A percentile compares a stretch with the other conserved stretches of the same genome.
Conservation (phyloP, 1,140 invertebrate species). For the Polypedilum pembai region DNA sequence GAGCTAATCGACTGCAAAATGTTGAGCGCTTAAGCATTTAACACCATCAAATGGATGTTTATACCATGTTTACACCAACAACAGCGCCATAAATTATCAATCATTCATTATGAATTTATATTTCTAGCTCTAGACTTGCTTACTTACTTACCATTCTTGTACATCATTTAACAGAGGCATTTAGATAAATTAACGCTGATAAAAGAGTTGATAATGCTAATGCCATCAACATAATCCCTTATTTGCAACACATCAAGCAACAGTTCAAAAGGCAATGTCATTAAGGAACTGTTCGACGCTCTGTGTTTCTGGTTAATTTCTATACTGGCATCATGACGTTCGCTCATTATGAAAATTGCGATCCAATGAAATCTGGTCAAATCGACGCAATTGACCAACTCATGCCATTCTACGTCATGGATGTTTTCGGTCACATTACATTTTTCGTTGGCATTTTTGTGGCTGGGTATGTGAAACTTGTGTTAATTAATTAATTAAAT, state of each 20-base stretch:
- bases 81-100: slow-evolving; percentile 11
- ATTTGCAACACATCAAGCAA: slow-evolving; percentile 67
- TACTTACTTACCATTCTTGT: neutral
- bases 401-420: slow-evolving; percentile 77
- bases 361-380: slow-evolving; percentile 56
- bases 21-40: slow-evolving; percentile 12
- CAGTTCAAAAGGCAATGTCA: slow-evolving; percentile 85
- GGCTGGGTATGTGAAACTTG: slow-evolving; percentile 49
- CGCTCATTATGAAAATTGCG: slow-evolving; percentile 70
- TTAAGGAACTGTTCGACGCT: slow-evolving; percentile 48
- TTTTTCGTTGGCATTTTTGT: slow-evolving; percentile 84
- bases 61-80: neutral
- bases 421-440: slow-evolving; percentile 59
- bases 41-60: neutral
- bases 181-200: slow-evolving; percentile 4
- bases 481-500: slow-evolving; percentile 15
- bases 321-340: slow-evolving; percentile 78
- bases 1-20: slow-evolving; percentile 16
- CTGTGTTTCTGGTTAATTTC: slow-evolving; percentile 62
- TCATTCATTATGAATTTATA: neutral
- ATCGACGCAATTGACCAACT: slow-evolving; percentile 64
- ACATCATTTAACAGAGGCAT: neutral
- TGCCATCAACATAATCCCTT: neutral
- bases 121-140: neutral
- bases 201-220: neutral